Conservation (phyloP, 2,797 vertebrate species). For the Falco berigora region DNA sequence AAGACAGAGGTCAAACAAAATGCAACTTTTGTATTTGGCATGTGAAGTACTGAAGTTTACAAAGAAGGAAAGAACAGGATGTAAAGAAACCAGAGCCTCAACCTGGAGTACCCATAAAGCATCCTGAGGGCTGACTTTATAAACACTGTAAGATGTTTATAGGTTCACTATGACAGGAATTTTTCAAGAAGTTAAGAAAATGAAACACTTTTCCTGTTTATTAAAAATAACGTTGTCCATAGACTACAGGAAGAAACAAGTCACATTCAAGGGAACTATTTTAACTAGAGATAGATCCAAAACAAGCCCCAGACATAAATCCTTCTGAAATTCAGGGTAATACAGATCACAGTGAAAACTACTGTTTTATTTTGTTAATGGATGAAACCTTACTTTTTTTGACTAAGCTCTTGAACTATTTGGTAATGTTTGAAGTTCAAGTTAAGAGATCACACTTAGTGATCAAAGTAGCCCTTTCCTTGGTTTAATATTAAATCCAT, state of each 20-base stretch:
- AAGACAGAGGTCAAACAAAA: not conserved
- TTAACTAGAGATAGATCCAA: not conserved
- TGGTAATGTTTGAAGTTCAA: slow-evolving; percentile 43
- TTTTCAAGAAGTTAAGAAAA: not conserved
- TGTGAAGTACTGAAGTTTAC: not conserved
- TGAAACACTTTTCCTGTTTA: not conserved
- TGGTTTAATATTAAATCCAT: slow-evolving; percentile 47
- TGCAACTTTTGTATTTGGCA: not conserved
- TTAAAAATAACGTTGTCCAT: not conserved
- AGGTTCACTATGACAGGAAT: not conserved
- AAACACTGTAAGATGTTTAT: not conserved
- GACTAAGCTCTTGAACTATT: not conserved
- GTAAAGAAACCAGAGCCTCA: not conserved
- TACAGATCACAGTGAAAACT: not conserved
- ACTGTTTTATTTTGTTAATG: slow-evolving; percentile 26
- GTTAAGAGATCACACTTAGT: slow-evolving; percentile 14
- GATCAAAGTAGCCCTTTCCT: slow-evolving; percentile 45
- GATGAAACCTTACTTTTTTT: not conserved
- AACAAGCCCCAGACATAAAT: not conserved
- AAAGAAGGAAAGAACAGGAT: not conserved
- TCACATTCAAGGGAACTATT: not conserved
- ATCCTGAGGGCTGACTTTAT: not conserved
- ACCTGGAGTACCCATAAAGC: not conserved
- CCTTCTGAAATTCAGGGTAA: slow-evolving; percentile 25
- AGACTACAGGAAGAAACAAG: not conserved